Evolutionary conservation across 2,888 invertebrate species (phyloP).

Genomic region (Tipula helvola): DNA sequence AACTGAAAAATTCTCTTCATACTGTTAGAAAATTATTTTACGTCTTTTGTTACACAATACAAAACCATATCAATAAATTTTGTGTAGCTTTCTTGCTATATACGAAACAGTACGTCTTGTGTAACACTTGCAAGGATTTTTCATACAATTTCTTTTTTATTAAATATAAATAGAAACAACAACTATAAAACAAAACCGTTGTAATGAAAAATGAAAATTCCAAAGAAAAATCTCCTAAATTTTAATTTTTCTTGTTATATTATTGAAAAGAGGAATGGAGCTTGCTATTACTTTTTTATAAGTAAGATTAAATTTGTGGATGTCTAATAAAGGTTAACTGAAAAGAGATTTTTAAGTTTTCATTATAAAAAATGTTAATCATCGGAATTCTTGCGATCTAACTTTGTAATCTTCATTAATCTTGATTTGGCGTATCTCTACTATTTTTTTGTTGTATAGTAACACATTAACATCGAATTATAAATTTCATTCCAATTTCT

Average conservation of each 20-base stretch:
- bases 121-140: background rate
- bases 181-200: background rate
- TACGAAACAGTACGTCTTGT: background rate
- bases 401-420: background rate
- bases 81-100: background rate
- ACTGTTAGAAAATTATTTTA: background rate
- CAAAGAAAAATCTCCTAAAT: background rate
- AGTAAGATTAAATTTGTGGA: background rate
- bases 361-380: background rate
- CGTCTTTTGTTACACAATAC: background rate
- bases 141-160: background rate
- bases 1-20: background rate
- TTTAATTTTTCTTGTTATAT: background rate
- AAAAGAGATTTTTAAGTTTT: background rate
- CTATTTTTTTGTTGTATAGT: too few species aligned
- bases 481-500: background rate
- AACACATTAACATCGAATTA: too few species aligned
- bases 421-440: background rate
- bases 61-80: background rate
- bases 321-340: background rate
- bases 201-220: background rate
- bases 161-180: background rate
- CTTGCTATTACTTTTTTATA: background rate
- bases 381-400: background rate
- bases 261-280: background rate